Conservation (phyloP, 2,797 vertebrate genomes). For the Lates japonicus region DNA sequence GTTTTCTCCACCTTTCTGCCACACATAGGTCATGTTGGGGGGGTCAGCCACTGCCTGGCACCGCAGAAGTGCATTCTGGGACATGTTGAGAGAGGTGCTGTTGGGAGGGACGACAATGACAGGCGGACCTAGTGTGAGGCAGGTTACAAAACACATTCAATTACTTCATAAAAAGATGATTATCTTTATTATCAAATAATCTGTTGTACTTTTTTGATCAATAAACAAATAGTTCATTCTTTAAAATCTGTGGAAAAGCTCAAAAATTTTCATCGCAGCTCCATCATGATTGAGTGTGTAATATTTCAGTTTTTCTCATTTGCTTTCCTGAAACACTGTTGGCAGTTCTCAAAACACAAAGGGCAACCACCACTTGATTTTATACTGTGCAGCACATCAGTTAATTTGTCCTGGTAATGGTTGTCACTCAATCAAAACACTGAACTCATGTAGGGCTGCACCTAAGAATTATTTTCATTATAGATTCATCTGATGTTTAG, state of each 20-base stretch:
- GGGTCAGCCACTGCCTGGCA: conserved; percentile 94
- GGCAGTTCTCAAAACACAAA: too few species aligned
- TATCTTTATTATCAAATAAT: background rate
- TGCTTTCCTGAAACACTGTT: too few species aligned
- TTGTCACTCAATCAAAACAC: background rate
- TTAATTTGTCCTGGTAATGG: too few species aligned
- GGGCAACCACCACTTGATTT: too few species aligned
- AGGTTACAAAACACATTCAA: background rate
- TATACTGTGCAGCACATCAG: too few species aligned
- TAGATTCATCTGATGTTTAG: background rate
- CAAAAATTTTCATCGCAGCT: background rate
- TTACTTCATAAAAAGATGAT: background rate
- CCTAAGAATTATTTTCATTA: background rate
- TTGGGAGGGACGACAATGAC: conserved; percentile 90
- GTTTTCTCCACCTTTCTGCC: conserved; percentile 90
- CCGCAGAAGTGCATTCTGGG: conserved; percentile 90
- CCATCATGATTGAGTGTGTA: background rate
- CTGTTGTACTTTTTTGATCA: background rate
- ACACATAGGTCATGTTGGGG: conserved; percentile 96
- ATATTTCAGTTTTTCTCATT: background rate
- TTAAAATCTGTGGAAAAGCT: too few species aligned
- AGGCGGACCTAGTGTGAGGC: conserved; percentile 87
- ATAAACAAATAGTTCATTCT: background rate
- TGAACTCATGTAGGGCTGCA: background rate
- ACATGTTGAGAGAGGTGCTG: conserved; percentile 89